Evolutionary conservation across 2,888 invertebrate genomes (phyloP), one percentile per base, ranked within the genome.

Genomic region (Uloborus plumipes): DNA sequence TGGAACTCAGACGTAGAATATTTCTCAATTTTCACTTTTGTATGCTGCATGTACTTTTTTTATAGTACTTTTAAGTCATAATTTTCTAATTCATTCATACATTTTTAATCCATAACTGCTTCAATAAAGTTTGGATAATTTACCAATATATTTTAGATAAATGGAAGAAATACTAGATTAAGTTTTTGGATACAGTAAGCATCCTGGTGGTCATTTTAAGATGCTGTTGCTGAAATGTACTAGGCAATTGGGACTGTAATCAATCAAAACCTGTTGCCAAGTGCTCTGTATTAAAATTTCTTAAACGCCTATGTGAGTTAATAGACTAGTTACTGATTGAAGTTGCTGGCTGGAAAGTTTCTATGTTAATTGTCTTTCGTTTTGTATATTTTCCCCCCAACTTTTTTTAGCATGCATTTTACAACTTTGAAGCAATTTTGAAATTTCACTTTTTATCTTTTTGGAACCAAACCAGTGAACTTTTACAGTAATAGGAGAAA

Each of bases 341-440:
- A 62, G 15, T 9, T 62, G 39, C 62, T 59, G 73, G 66, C 51
- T 50, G 65, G 80, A 74, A 70, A 81, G 75, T 69, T 74, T 81
- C 26, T 74, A 61, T 64, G 69, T 73, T 71, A 39, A 59, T 66
- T 55, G 47, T 59, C 16, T 61, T 58, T 62, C 53, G 31, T 78
- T 49, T 67, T 65, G 22, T 67, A 49, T 64, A 51, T 74, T 81
- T 67, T 64, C 67, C 64, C 69, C 58, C 51, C 39, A 55, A 67
- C 55, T 74, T 80, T 80, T 74, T 64, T 51, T 73, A 80, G 59
- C 72, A 65, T 80, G 69, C 62, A 53, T 74, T 81, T 81, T 74
- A 81, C 80, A 81, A 74, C 61, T 73, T 51, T 39, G 66, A 66
- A 66, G 79, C 73, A 69, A 69, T 74, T 73, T 71, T 74, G 53